Base-by-base conservation (phyloP, 2,888 invertebrate species). In the Apamea monoglypha region DNA sequence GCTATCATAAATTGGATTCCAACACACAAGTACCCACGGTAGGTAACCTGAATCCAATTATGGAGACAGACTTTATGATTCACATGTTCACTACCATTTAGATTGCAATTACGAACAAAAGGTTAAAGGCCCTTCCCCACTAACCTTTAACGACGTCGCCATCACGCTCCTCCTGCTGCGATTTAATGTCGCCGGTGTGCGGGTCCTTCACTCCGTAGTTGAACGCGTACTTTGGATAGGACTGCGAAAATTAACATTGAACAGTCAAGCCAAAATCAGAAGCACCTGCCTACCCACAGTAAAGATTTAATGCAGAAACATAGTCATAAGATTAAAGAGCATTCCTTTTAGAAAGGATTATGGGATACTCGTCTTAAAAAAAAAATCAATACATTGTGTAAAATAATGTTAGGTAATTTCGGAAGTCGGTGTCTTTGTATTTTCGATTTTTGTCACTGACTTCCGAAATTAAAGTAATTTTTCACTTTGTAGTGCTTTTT, bases 101-200 rank as follows among this genome's bases (percentile, higher is more conserved):
- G 44, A 40, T 40, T n/a, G 21, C 32, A n/a, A 36, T n/a, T 12
- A 25, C 3, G 5, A 56, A 50, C n/a, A 7, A 56, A 56, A 64
- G 68, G 32, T 72, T 61, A 44, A 61, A 80, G 16, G 61, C 7
- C 44, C 25, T 61, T 72, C 68, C 44, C 69, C 36, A 78, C 78
- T 53, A 88, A 93, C 98, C 98, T 96, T 97, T 97, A 40, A 98
- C 98, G 21, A 97, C 97, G 92, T 98, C 98, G 8, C 98, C 98
- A 92, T 98, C 98, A 87, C 97, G 97, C 90, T 97, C 97, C 92
- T 98, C 98, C 69, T 97, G 97, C 90, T 98, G 98, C 50, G 98
- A 97, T 92, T 98, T 98, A 77, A 98, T 97, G 91, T 98, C 98
- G n/a, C 98, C 98, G 16, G 98, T 98, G 89, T 98, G 98, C 8